Percentiles rank a stretch among this genome's conserved stretches.
Conservation (phyloP, 2,888 invertebrate genomes). For the Amiota mariae region DNA sequence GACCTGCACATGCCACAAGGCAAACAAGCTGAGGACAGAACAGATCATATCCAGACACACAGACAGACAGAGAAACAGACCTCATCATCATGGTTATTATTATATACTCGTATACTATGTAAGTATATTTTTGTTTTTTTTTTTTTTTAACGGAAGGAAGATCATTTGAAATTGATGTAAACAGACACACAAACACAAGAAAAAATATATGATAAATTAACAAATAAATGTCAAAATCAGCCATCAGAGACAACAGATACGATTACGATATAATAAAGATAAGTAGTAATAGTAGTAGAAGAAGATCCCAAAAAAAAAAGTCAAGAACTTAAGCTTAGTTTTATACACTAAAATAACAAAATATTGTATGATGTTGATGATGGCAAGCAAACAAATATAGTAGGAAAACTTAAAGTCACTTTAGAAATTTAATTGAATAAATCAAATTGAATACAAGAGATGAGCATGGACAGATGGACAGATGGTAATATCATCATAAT, state of each 20-base stretch:
- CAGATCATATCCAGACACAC: too few relatives aligned
- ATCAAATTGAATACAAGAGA: conserved; percentile 14
- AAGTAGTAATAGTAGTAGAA: background rate
- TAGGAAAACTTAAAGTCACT: conserved; percentile 2
- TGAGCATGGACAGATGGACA: background rate
- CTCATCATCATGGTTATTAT: too few relatives aligned
- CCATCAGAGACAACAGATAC: too few relatives aligned
- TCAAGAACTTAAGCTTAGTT: background rate
- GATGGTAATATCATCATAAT: background rate
- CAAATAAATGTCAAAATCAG: conserved; percentile 14
- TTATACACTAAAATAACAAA: too few relatives aligned
- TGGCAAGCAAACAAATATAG: too few relatives aligned
- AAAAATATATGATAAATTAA: conserved; percentile 1
- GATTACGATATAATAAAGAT: too few relatives aligned
- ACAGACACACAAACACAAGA: too few relatives aligned
- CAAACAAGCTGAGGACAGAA: too few relatives aligned
- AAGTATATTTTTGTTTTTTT: background rate
- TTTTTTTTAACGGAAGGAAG: background rate
- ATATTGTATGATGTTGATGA: background rate
- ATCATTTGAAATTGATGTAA: background rate
- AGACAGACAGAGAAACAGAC: too few relatives aligned
- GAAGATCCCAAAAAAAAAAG: background rate
- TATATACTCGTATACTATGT: too few relatives aligned
- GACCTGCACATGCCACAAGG: too few relatives aligned
- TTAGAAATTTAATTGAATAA: conserved; percentile 23